Evolutionary conservation across 1,140 invertebrate genomes (phyloP), one percentile per base, ranked within the genome.

Genomic region (Palaemon carinicauda): DNA sequence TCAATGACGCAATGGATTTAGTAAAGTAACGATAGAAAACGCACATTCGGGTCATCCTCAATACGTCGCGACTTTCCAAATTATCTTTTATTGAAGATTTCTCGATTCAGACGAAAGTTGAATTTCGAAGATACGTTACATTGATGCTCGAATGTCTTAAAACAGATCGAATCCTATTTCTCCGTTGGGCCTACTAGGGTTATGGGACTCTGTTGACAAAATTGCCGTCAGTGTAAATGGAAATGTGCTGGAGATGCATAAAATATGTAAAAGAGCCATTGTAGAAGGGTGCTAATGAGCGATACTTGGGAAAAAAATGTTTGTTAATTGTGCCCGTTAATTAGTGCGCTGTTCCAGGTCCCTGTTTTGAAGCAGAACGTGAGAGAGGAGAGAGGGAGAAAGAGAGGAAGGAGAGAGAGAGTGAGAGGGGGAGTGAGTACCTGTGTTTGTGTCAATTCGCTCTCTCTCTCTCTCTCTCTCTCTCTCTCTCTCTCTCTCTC

Each of bases 181-280:
- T 65, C 33, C 50, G 82, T 27, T 54, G n/a, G 4, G 65, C 69
- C 12, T 54, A 41, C 60, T 21, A 10, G 12, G 53, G 60, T 86
- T 86, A 86, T 86, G 84, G 54, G 73, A 31, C 52, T 79, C 84
- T 86, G 78, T 80, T 86, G 80, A 80, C 84, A 86, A 86, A 86
- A 86, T 86, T 86, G 84, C 84, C 84, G 84, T 86, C 84, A 86
- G 84, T 86, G 84, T 86, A 86, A 86, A 86, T 79, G 84, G 84
- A 86, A 86, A 86, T 86, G 84, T 86, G 84, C 84, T 74, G 84
- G 84, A 86, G 84, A 86, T 86, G 84, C 84, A 86, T 86, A 86
- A 86, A 86, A 86, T 86, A 86, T 86, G 84, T 86, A 86, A 86
- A 86, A 86, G 84, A 86, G 65, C n/a, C 29, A 69, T 41, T 24